A percentile compares a stretch with the other conserved stretches of the same genome.
Evolutionary conservation across 2,113 vertebrate species (phyloP).

Genomic region (Crypturellus undulatus): DNA sequence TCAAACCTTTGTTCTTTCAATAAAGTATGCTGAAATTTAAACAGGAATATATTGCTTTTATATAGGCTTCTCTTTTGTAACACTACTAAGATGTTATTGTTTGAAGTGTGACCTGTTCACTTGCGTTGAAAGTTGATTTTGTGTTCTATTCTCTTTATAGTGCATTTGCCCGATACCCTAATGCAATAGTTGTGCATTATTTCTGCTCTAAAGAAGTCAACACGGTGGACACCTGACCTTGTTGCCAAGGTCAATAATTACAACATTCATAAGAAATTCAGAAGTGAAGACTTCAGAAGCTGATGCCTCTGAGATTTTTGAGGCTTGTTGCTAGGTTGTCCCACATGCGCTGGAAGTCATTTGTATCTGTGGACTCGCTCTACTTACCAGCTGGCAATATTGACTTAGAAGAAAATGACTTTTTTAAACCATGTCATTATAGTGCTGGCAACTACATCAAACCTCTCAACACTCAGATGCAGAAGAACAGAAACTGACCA

Average conservation of each 20-base stretch:
- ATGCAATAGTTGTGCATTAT: conserved; percentile 96
- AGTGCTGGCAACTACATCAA: conserved; percentile 29
- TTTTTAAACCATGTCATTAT: not conserved
- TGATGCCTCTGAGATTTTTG: not conserved
- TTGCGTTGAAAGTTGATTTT: not conserved
- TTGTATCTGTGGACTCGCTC: conserved; percentile 47
- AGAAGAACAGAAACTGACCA: conserved; percentile 27
- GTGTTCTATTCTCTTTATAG: conserved; percentile 73
- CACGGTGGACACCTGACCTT: conserved; percentile 85
- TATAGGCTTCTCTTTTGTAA: not conserved
- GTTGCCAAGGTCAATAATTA: not conserved
- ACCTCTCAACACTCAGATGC: conserved; percentile 6
- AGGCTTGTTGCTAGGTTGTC: conserved; percentile 31
- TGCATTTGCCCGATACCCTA: conserved; percentile 97
- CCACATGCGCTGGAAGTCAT: conserved; percentile 1
- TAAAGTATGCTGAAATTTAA: not conserved
- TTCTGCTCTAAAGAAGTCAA: conserved; percentile 98
- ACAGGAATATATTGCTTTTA: not conserved
- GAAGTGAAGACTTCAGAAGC: not conserved
- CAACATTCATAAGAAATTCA: not conserved
- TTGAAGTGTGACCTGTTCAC: not conserved
- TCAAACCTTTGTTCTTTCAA: not conserved
- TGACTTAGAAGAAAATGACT: conserved; percentile 56
- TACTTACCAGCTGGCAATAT: conserved; percentile 1
- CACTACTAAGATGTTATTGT: not conserved